A percentile compares a stretch with the other conserved stretches of the same genome.
Evolutionary conservation across 2,797 vertebrate species (phyloP).

Genomic region (Poecilia velifera): DNA sequence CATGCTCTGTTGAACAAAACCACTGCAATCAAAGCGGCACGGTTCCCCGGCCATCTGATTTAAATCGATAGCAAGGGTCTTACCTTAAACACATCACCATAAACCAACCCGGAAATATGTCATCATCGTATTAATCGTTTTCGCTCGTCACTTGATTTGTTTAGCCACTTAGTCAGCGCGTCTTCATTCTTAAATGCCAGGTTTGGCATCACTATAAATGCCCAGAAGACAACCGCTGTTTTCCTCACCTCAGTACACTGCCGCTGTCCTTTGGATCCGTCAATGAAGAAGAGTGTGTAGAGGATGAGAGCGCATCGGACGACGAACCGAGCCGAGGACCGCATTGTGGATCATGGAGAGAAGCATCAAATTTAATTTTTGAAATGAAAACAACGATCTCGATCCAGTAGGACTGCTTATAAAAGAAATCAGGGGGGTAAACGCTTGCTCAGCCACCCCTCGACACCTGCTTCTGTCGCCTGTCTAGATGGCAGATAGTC

Average conservation of each 20-base stretch:
- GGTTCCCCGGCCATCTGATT: neutral
- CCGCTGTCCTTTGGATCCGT: conserved; percentile 59
- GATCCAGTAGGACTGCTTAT: neutral
- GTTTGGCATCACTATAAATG: neutral
- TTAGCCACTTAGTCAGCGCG: conserved; percentile 1
- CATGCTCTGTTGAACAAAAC: conserved; percentile 22
- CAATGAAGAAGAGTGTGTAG: conserved; percentile 54
- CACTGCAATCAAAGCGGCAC: neutral
- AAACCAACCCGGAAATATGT: conserved; percentile 35
- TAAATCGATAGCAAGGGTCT: neutral
- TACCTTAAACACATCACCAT: neutral
- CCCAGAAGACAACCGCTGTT: neutral
- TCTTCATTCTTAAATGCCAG: neutral
- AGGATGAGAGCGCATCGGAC: conserved; percentile 70
- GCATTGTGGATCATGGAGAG: conserved; percentile 61
- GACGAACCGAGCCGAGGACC: conserved; percentile 55
- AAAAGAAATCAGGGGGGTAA: neutral
- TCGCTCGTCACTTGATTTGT: conserved; percentile 19
- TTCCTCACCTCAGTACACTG: conserved; percentile 81
- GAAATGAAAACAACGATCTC: neutral
- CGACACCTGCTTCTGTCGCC: conserved; percentile 26
- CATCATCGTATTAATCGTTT: conserved; percentile 38
- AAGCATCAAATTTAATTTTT: neutral
- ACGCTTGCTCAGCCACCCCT: neutral
- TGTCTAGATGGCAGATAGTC: conserved; percentile 31